Evolutionary conservation across 2,797 vertebrate species (phyloP).

Genomic region (Xiphorhynchus erythropygius): DNA sequence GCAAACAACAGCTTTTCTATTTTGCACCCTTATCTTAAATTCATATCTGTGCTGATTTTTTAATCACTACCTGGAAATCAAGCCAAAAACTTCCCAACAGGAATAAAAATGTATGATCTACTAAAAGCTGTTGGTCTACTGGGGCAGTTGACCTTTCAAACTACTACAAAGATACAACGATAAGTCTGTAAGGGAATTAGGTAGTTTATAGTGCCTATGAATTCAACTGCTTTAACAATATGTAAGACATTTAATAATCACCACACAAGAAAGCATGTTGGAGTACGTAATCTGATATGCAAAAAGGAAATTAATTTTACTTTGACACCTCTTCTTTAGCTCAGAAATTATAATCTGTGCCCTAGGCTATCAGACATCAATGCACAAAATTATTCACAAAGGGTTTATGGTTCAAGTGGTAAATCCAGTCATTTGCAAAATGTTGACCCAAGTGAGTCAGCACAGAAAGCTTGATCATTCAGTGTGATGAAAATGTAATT

Average conservation of each 20-base stretch:
- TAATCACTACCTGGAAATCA: slow-evolving; percentile 20
- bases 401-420: slow-evolving; percentile 80
- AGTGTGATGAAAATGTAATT: slow-evolving; percentile 83
- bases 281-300: slow-evolving; percentile 69
- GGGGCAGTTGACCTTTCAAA: background rate
- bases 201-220: slow-evolving; percentile 22
- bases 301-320: slow-evolving; percentile 72
- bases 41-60: slow-evolving; percentile 3
- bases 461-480: slow-evolving; percentile 80
- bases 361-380: slow-evolving; percentile 80
- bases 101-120: background rate
- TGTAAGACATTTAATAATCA: slow-evolving; percentile 35
- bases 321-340: slow-evolving; percentile 72
- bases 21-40: slow-evolving; percentile 13
- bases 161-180: background rate
- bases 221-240: slow-evolving; percentile 30
- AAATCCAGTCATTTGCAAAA: slow-evolving; percentile 82
- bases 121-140: background rate
- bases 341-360: slow-evolving; percentile 79
- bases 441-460: slow-evolving; percentile 82
- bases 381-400: slow-evolving; percentile 80
- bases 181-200: background rate
- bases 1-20: slow-evolving; percentile 15
- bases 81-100: background rate
- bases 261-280: slow-evolving; percentile 20